Base-by-base conservation (phyloP, 2,888 invertebrate genomes). In the Cordilura impudica region DNA sequence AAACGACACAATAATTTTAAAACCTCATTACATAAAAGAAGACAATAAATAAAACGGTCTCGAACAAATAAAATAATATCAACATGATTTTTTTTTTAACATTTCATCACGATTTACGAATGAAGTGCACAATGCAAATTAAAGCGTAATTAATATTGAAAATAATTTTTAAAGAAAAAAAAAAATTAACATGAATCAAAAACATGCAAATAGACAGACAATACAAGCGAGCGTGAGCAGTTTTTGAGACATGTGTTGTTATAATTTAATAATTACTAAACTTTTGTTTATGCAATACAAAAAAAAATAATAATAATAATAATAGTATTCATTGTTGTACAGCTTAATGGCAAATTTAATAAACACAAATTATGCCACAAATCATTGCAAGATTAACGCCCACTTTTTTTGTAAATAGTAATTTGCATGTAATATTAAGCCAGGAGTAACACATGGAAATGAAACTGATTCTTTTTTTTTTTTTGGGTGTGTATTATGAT, bases 361-460 rank as follows among this genome's bases (percentile, higher is more conserved):
- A 53, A 53, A 53, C 14, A 23, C 14, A 53, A 63, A 63, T 63
- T 63, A 63, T 63, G 63, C 63, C 63, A 63, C 63, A 63, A 63
- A 63, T 63, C 63, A 63, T 63, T 31, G 51, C 49, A 63, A 63
- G 49, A 63, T 63, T 63, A 63, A 63, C 63, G 60, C 60, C 60
- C 60, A 60, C 60, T 60, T 60, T 58, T 39, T 43, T 39, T 39
- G 35, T 16, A 10, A 49, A 12, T n/a, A 29, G 18, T 16, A 56
- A 6, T 31, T 19, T 29, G 56, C 31, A 12, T 29, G 31, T 56
- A 12, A 56, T 35, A 56, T 16, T n/a, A 45, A 18, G 60, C 45
- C 23, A 61, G 56, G 16, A 29, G 14, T 56, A 18, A 16, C 14
- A 63, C 51, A 49, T 63, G 63, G 51, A 51, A 49, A 49, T 51